A percentile compares a stretch with the other conserved stretches of the same genome.
These are phyloP conservation scores for Martes flavigula DNA, from an alignment of 2,797 vertebrate species.

Conservation along the genomic window DNA sequence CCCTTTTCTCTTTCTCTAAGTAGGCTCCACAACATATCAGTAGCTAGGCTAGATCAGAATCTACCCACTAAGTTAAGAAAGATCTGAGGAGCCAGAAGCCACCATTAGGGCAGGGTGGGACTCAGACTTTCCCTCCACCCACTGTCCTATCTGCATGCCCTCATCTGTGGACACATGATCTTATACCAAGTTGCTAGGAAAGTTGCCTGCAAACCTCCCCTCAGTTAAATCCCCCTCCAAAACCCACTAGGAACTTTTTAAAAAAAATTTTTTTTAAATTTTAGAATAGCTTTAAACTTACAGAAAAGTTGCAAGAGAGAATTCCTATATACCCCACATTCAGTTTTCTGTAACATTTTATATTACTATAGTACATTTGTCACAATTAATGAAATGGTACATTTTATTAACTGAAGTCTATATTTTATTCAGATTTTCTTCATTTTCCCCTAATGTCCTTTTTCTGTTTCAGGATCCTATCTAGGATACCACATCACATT, in stretches of 20 bases:
- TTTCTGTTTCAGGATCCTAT: background rate
- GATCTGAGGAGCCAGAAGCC: too few relatives aligned
- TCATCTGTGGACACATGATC: background rate
- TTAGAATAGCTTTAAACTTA: background rate
- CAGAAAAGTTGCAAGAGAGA: background rate
- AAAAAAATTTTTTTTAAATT: background rate
- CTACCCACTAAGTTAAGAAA: too few relatives aligned
- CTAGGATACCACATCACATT: background rate
- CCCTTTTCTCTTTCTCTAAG: background rate
- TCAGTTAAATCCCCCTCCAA: background rate
- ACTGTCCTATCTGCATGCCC: too few relatives aligned
- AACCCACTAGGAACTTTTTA: background rate
- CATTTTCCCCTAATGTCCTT: background rate
- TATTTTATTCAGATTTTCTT: background rate
- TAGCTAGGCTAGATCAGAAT: background rate
- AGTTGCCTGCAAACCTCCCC: background rate
- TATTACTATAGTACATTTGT: background rate
- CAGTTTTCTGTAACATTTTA: background rate
- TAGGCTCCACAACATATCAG: background rate
- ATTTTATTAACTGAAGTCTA: background rate
- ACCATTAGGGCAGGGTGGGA: background rate
- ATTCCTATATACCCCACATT: background rate
- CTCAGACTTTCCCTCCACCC: background rate
- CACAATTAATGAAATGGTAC: background rate
- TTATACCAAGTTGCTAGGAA: background rate